A percentile compares a stretch with the other conserved stretches of the same genome.
These are phyloP conservation scores for Toxotes lorentzi DNA, from an alignment of 2,797 vertebrate genomes.

Conservation along the genomic window DNA sequence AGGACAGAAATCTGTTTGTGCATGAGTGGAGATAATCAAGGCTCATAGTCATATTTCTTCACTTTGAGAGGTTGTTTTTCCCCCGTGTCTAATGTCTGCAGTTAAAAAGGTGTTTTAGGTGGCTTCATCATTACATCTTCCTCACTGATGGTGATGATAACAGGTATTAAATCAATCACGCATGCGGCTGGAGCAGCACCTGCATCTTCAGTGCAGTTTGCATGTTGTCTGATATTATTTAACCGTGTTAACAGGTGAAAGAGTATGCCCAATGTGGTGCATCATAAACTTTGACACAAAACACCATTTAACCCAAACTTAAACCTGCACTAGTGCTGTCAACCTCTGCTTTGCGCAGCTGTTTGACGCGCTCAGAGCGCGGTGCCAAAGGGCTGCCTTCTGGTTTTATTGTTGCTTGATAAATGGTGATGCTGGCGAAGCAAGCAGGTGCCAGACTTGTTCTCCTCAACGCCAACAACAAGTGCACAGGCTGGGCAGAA, in stretches of 20 bases:
- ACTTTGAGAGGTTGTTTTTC: neutral
- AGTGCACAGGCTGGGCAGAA: slow-evolving; percentile 58
- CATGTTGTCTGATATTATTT: neutral
- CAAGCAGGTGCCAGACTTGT: slow-evolving; percentile 71
- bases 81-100: neutral
- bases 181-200: neutral
- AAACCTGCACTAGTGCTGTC: neutral
- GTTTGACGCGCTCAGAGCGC: slow-evolving; percentile 53
- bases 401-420: slow-evolving; percentile 61
- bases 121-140: neutral
- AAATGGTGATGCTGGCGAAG: slow-evolving; percentile 63
- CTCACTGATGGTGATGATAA: neutral
- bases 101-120: neutral
- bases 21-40: neutral
- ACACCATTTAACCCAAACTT: neutral
- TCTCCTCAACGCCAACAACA: slow-evolving; percentile 57
- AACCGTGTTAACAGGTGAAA: neutral
- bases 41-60: neutral
- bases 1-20: neutral
- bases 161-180: slow-evolving; percentile 25
- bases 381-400: slow-evolving; percentile 55
- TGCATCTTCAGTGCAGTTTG: slow-evolving; percentile 40
- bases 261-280: too few relatives aligned
- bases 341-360: slow-evolving; percentile 5
- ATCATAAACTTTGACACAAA: neutral